phyloP scores from a whole-genome alignment of 2,113 vertebrate genomes.

The Entomyzon cyanotis region DNA sequence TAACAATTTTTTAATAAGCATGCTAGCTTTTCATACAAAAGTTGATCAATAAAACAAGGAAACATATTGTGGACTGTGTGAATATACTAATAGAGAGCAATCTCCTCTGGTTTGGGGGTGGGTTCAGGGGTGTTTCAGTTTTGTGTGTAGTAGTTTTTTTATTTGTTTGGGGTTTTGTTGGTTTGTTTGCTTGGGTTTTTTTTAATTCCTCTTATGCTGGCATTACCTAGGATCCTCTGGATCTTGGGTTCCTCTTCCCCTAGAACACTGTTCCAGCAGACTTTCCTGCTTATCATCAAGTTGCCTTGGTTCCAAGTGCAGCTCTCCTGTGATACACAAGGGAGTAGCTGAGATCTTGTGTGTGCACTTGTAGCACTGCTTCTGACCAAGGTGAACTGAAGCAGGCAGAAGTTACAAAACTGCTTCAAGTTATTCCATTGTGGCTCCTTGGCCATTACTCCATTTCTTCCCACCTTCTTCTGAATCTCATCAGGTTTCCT shows the following conservation, averaged over 20 bases:
- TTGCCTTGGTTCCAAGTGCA: neutral
- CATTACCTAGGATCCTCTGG: neutral
- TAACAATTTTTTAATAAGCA: neutral
- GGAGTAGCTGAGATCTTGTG: neutral
- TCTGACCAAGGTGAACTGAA: neutral
- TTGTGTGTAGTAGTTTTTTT: neutral
- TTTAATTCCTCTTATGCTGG: neutral
- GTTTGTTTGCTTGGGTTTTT: neutral
- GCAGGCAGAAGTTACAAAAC: neutral
- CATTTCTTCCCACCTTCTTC: neutral
- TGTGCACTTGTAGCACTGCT: neutral
- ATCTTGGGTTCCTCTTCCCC: neutral
- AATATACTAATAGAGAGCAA: neutral
- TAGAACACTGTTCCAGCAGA: neutral
- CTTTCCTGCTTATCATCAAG: neutral
- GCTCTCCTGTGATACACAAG: neutral
- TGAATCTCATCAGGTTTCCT: neutral
- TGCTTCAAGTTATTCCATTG: neutral
- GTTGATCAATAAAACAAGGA: neutral
- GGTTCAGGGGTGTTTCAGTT: rapidly evolving
- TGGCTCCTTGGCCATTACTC: neutral
- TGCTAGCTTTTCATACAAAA: neutral
- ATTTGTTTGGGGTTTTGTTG: neutral
- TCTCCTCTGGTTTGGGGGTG: neutral
- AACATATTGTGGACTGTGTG: neutral